Percentiles rank a stretch among this genome's conserved stretches.
These are phyloP conservation scores for Parelbella ahira DNA, from an alignment of 2,888 invertebrate genomes.

Conservation along the genomic window DNA sequence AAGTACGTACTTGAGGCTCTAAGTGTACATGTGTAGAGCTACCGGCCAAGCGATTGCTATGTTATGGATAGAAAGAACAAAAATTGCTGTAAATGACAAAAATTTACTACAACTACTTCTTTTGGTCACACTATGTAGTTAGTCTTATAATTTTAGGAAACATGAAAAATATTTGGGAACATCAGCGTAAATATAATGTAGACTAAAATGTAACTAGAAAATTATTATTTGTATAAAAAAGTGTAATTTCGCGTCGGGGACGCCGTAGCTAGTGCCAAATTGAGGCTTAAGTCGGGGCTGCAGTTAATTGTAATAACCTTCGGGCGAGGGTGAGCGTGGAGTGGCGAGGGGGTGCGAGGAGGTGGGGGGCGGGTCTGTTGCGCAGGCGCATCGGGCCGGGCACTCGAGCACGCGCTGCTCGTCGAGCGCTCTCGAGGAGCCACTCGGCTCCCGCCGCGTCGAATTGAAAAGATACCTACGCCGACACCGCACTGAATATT, in stretches of 20 bases:
- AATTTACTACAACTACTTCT: too few species aligned
- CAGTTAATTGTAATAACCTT: slow-evolving; percentile 71
- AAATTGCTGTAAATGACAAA: too few species aligned
- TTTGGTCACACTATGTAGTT: too few species aligned
- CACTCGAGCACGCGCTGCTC: slow-evolving; percentile 76
- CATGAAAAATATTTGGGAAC: slow-evolving; percentile 2
- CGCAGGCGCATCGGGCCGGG: slow-evolving; percentile 63
- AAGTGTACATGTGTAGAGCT: slow-evolving; percentile 29
- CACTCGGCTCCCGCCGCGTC: slow-evolving; percentile 70
- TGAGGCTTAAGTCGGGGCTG: slow-evolving; percentile 57
- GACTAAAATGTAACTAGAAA: slow-evolving; percentile 25
- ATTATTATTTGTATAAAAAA: slow-evolving; percentile 33
- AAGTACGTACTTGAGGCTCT: slow-evolving; percentile 36
- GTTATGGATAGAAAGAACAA: too few species aligned
- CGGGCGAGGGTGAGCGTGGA: slow-evolving; percentile 38
- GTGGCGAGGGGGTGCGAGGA: slow-evolving; percentile 21
- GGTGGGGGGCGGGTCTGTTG: slow-evolving; percentile 37
- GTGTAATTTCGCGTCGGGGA: slow-evolving; percentile 36
- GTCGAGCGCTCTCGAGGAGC: slow-evolving; percentile 66
- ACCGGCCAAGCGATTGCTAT: too few species aligned
- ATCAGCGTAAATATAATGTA: slow-evolving; percentile 1
- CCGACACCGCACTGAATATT: slow-evolving; percentile 76
- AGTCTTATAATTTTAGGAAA: too few species aligned
- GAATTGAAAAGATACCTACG: slow-evolving; percentile 78
- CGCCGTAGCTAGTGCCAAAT: slow-evolving; percentile 54